Base-by-base conservation (phyloP, 2,797 vertebrate genomes). In the Urocyon cinereoargenteus region DNA sequence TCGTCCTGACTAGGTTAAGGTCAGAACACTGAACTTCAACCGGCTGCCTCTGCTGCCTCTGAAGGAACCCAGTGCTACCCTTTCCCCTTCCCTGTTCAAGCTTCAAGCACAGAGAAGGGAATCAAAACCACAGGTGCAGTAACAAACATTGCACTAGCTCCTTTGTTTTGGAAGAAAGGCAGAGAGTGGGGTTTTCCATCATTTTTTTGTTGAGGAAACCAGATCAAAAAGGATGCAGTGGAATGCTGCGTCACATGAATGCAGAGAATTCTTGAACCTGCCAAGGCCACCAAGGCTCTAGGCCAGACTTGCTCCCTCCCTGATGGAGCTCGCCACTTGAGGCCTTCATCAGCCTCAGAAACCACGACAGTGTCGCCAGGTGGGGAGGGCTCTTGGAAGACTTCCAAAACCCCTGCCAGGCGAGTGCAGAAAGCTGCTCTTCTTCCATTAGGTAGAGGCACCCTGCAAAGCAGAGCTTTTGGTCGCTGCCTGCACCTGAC, bases 391-490 rank as follows among this genome's bases (percentile, higher is more conserved):
- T 82, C 88, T 40, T 14, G 61, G 73, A 94, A 97, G 93, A 94
- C 13, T 64, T 72, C 73, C 34, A 72, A 73, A 88, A 90, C 92
- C n/a, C 45, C 51, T 11, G 4, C 18, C 22, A 82, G 87, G 92
- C 22, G 81, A 85, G 36, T 62, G 18, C 91, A 97, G 91, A 94
- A 6, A 75, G 6, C 5, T 22, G 14, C 28, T 57, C n/a, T 92
- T n/a, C 51, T 36, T 66, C 12, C 78, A 94, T 70, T 55, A 91
- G 90, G 59, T 1, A 97, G 34, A 92, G 28, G 62, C 96, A 97
- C 49, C 62, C 89, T 66, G 70, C 85, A 95, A 95, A 97, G 62
- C 31, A 57, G 84, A 95, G 83, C 88, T 92, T 90, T 91, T 95
- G 91, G 92, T 31, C 36, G 45, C 70, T 3, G 12, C 10, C 28